Evolutionary conservation across 2,797 vertebrate species (phyloP).

Genomic region (Bradypus variegatus): DNA sequence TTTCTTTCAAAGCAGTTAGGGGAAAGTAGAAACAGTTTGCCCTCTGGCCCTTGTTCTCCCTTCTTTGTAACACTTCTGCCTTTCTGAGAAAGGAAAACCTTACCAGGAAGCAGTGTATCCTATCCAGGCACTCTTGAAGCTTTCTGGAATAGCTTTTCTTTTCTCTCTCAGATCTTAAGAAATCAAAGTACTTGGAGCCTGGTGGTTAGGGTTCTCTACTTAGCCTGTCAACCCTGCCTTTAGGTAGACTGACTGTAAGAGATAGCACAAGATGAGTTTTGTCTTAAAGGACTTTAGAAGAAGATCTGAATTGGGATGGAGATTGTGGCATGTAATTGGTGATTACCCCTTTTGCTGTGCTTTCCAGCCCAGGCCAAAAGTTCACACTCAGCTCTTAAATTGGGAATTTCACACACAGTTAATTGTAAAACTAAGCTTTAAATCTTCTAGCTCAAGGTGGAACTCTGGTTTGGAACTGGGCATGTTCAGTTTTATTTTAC

Average conservation of each 20-base stretch:
- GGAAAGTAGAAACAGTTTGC: neutral
- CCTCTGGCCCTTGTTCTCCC: neutral
- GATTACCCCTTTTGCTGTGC: conserved; percentile 5
- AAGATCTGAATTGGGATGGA: conserved; percentile 20
- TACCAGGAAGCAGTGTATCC: neutral
- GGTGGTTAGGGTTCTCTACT: neutral
- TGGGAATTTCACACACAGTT: neutral
- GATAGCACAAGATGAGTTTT: neutral
- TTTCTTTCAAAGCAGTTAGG: neutral
- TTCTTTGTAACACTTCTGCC: neutral
- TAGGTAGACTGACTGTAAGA: neutral
- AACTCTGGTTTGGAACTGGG: neutral
- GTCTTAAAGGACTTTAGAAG: neutral
- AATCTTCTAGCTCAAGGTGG: neutral
- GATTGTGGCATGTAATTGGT: conserved; percentile 10
- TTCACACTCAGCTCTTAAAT: neutral
- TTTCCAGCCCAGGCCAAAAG: conserved; percentile 17
- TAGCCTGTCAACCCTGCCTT: neutral
- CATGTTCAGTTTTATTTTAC: neutral
- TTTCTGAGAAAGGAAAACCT: neutral
- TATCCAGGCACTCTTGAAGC: neutral
- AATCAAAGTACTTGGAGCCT: neutral
- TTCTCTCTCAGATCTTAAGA: neutral
- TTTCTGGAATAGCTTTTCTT: neutral
- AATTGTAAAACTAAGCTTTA: neutral